Evolutionary conservation across 1,140 invertebrate genomes (phyloP), one percentile per base, ranked within the genome.

Genomic region (Listronotus oregonensis): DNA sequence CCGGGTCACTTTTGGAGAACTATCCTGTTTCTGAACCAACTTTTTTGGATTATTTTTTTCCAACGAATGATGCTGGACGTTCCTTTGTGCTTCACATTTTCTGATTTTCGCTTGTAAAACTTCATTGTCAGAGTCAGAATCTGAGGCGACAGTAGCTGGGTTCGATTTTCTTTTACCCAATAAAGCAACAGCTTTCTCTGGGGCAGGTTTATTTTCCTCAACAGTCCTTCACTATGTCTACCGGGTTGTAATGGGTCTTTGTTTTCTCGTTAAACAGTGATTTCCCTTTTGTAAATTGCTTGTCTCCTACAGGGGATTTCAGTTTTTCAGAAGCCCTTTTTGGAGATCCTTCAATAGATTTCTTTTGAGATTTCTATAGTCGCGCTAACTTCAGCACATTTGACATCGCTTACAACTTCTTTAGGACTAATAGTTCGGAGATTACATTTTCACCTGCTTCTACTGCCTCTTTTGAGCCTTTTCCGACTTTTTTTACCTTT

Each of bases 401-500:
- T 37, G 7, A 10, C 7, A 37, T 7, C 34, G 11, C 11, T 37
- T 5, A 2, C 34, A 3, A 4, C 3, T 37, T 37, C 34, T 37
- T 27, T 5, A 27, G 21, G 21, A 3, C 21, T 27, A 27, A 27
- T 5, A 27, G 5, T 27, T 27, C 21, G 5, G 21, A 5, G 2
- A 27, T 27, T 27, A 27, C 21, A 27, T 1, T 27, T n/a, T 43
- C 6, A 9, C 15, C 21, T 34, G 8, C n/a, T 7, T 54, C 54
- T 34, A 40, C 56, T 57, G 40, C 12, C 15, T 21, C 34, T 57
- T 66, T 59, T 32, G n/a, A 39, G 27, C 42, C 34, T 34, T 58
- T 64, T 46, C 47, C 69, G 46, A 31, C 64, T 63, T 67, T 40
- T 52, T 67, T 47, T 37, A 31, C 37, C 58, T 70, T 52, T 56